Evolutionary conservation across 1,140 invertebrate species (phyloP), one percentile per base, ranked within the genome.

Genomic region (Elysia chlorotica): DNA sequence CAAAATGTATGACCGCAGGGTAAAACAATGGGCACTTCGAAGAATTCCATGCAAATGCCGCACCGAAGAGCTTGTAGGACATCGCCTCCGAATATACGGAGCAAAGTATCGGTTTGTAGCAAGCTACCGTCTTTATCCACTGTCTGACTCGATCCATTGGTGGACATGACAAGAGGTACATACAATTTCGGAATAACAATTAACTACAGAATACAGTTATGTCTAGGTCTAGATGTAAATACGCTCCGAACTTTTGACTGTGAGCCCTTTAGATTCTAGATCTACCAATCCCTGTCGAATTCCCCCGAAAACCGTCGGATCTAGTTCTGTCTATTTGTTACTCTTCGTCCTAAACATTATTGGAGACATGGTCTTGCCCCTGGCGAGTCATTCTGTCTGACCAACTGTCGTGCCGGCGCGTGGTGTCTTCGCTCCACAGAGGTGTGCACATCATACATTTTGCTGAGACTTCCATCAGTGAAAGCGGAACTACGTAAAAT

Each of bases 1-100:
- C 74, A 76, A 57, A 76, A 76, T 19, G 74, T 76, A 33, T 76
- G 74, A 54, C 74, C 74, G 65, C 74, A 76, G 30, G 74, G 74
- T 33, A 76, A 59, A 10, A 76, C 74, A 59, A 76, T 76, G n/a
- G 74, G 74, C n/a, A 76, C 67, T 57, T 73, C 71, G 54, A 76
- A 76, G 57, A 76, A 76, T 57, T 76, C 74, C 74, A 69, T 76
- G 56, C 74, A 76, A n/a, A 76, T 76, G 14, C 74, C 56, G 54
- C 74, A 76, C 5, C 71, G 56, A 33, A 76, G 71, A 37, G 73
- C 73, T 37, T 76, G 74, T 59, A 76, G 57, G 48, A 65, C 71
- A 35, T 76, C 71, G 36, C 65, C 74, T n/a, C 74, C 74, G 59
- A 73, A 37, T 25, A 76, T 36, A n/a, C 65, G 71, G 59, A 61